Base-by-base conservation (phyloP, 2,888 invertebrate species). In the Gibbula magus region DNA sequence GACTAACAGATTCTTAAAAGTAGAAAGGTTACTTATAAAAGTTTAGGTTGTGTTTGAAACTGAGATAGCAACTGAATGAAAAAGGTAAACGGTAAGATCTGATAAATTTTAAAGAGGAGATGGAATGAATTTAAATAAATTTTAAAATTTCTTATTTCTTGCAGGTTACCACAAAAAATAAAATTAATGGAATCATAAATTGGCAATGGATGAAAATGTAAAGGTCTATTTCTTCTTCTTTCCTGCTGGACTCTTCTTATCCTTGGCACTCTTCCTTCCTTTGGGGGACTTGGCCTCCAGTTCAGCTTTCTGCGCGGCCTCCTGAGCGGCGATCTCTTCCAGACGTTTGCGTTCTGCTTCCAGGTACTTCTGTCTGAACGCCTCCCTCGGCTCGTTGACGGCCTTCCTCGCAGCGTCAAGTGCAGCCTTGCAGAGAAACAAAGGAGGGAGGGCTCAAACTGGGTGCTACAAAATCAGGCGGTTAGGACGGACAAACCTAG, bases 201-300 rank as follows among this genome's bases (percentile, higher is more conserved):
- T 56, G 25, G 25, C 56, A 20, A 56, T 56, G 8, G 8, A n/a
- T n/a, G 7, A 56, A 18, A 54, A 4, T 5, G 35, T 35, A 8
- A 3, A 35, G 13, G 45, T 70, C 20, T 70, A 96, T 82, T 89
- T 89, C 86, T 91, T 91, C 82, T 92, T 92, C 79, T 89, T 89
- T 22, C 87, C 88, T 22, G 85, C 82, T 7, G 90, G 86, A 78
- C 88, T 90, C 82, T 91, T 91, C 84, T 88, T 89, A 79, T 88
- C 89, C 73, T 89, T 89, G 35, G 90, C 89, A 80, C 89, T 90
- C 61, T 87, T 88, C 82, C 88, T 87, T 20, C 90, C 89, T 83
- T 92, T 92, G 0, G 91, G 90, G 20, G 92, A 88, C 76, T 90
- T 91, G 3, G 88, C 86, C 74, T 91, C 91, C n/a, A 84, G 86